Evolutionary conservation across 2,888 invertebrate genomes (phyloP), one percentile per base, ranked within the genome.

Genomic region (Amiota mariae): DNA sequence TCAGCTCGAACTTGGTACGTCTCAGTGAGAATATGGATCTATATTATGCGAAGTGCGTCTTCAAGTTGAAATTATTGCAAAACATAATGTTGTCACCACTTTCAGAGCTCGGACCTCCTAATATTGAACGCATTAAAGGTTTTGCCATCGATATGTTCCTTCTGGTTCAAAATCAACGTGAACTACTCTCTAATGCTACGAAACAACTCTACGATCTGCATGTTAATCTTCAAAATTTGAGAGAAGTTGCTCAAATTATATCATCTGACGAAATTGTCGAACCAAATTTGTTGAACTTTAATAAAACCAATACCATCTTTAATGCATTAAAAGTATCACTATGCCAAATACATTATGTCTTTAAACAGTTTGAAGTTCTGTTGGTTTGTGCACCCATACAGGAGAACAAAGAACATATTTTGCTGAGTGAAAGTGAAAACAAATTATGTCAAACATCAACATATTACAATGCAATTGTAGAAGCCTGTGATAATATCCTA

Each of bases 71-170:
- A 76, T 79, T 89, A 1, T 76, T 90, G 36, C 88, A 87, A 68
- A 90, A 89, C 70, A 84, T 87, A 2, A 87, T 90, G 86, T 63
- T 92, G 57, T 92, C 93, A 0, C 95, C 95, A 0, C 93, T 94
- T 46, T 92, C 94, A 80, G 97, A 98, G 82, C 90, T 98, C 66
- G 96, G 96, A 0, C 90, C 93, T 1, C 94, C 93, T 68, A 95
- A 96, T 82, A 93, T 96, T 70, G 97, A 97, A 81, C 92, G 97
- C 70, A 95, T 97, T 83, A 94, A 94, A 88, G 98, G 98, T 66
- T 97, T 94, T 87, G 92, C 95, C 0, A 92, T 94, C 18, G 95
- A 97, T 82, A 90, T 98, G 59, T 91, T 96, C 92, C 90, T 93
- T 76, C 85, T 94, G 66, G 93, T 93, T 0, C 93, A 93, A 79